Evolutionary conservation across 2,113 vertebrate species (phyloP).

Genomic region (Cebus imitator): DNA sequence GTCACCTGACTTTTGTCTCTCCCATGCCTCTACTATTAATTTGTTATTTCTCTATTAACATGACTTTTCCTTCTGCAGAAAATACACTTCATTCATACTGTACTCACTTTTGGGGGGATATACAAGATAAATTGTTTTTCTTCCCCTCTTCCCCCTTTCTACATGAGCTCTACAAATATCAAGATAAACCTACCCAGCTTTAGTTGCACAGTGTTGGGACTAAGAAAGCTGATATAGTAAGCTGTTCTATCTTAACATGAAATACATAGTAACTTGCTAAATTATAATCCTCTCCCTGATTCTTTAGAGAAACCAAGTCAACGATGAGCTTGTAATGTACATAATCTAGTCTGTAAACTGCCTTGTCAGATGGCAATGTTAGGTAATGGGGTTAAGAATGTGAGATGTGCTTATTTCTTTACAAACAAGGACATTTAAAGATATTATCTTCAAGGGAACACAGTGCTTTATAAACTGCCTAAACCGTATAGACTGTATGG

Average conservation of each 20-base stretch:
- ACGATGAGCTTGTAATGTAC: not conserved
- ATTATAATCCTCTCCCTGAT: not conserved
- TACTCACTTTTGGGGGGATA: not conserved
- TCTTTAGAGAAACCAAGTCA: not conserved
- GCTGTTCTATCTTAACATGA: not conserved
- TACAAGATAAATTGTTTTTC: not conserved
- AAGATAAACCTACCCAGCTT: not conserved
- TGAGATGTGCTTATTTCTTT: not conserved
- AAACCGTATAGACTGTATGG: not conserved
- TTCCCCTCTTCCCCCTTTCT: not conserved
- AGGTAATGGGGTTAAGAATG: not conserved
- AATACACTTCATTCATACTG: not conserved
- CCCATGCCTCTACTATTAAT: not conserved
- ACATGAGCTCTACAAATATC: not conserved
- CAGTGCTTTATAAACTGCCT: not conserved
- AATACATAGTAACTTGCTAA: not conserved
- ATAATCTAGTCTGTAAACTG: not conserved
- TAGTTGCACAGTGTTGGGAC: not conserved
- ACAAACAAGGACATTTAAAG: slow-evolving; percentile 18
- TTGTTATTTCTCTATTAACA: not conserved
- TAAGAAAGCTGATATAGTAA: not conserved
- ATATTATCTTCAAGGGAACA: not conserved
- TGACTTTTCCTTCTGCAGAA: not conserved
- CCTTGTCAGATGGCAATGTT: not conserved
- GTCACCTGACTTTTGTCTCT: not conserved